Base-by-base conservation (phyloP, 2,113 vertebrate genomes). In the Columba livia region DNA sequence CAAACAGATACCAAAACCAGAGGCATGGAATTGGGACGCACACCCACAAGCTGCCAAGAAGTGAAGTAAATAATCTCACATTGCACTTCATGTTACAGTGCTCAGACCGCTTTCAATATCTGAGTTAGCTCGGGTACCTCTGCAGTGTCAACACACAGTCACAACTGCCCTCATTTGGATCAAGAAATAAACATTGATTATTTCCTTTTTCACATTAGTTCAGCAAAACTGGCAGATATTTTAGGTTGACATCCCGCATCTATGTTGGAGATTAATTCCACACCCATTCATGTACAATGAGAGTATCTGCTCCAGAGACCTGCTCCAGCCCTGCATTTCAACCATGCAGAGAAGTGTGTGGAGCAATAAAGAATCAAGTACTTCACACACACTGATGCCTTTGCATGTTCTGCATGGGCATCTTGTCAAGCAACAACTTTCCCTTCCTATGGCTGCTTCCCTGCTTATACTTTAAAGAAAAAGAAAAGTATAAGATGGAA, bases 161-260 rank as follows among this genome's bases (percentile, higher is more conserved):
- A 83, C 74, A 90, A 42, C 13, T 90, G 58, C 72, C 44, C 85
- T 70, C 60, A 54, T 83, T 48, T 83, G 31, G 88, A 88, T 86
- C 64, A 91, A 95, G 62, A 97, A 94, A 88, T 71, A 93, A 90
- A 6, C 56, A 96, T 44, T 1, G 67, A 95, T 92, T 94, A 91
- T 77, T 95, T 88, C 69, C 82, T 73, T 88, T 90, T 66, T 40
- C 51, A 19, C 60, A 42, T 82, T 57, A 73, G 36, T 88, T 90
- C 48, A 82, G 62, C 48, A 65, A 70, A 77, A 88, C 42, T 85
- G 74, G 71, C 82, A 91, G 61, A 65, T 58, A 47, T 61, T 92
- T 85, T 32, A 90, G 50, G 71, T 74, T 89, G 74, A 69, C 62
- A 89, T 5, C 3, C 40, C 85, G 40, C 28, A 64, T 56, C 81